phyloP scores from a whole-genome alignment of 1,140 invertebrate genomes.

The Laupala kohalensis region DNA sequence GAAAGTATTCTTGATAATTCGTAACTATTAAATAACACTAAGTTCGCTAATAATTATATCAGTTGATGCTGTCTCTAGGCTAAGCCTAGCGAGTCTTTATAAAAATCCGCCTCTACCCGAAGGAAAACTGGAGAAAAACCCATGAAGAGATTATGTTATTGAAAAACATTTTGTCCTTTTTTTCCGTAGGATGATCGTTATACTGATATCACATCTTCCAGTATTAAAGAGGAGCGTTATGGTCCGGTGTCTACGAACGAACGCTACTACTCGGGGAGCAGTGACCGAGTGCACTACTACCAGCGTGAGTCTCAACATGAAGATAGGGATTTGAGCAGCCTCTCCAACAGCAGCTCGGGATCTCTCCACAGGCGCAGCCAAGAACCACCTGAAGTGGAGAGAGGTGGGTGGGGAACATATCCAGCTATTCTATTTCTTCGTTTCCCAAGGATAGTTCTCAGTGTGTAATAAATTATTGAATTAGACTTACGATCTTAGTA shows the following conservation, averaged over 20 bases:
- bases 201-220: slow-evolving; percentile 11
- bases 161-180: background rate
- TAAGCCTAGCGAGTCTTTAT: too few species aligned
- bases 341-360: slow-evolving; percentile 36
- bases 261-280: slow-evolving; percentile 24
- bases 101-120: too few species aligned
- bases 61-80: too few species aligned
- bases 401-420: slow-evolving; percentile 31
- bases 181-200: slow-evolving; percentile 13
- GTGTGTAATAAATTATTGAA: too few species aligned
- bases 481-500: too few species aligned
- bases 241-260: slow-evolving; percentile 13
- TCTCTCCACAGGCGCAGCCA: slow-evolving; percentile 29
- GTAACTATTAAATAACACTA: too few species aligned
- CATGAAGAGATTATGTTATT: too few species aligned
- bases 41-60: too few species aligned
- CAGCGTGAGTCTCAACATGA: slow-evolving; percentile 24
- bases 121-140: too few species aligned
- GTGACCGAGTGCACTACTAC: slow-evolving; percentile 30
- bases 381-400: slow-evolving; percentile 31
- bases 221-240: slow-evolving; percentile 23
- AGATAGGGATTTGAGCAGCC: slow-evolving; percentile 34
- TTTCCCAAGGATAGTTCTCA: too few species aligned
- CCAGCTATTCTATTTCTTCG: too few species aligned
- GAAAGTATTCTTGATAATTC: too few species aligned